phyloP scores from a whole-genome alignment of 2,888 invertebrate species.

The Alviniconcha strummeri region DNA sequence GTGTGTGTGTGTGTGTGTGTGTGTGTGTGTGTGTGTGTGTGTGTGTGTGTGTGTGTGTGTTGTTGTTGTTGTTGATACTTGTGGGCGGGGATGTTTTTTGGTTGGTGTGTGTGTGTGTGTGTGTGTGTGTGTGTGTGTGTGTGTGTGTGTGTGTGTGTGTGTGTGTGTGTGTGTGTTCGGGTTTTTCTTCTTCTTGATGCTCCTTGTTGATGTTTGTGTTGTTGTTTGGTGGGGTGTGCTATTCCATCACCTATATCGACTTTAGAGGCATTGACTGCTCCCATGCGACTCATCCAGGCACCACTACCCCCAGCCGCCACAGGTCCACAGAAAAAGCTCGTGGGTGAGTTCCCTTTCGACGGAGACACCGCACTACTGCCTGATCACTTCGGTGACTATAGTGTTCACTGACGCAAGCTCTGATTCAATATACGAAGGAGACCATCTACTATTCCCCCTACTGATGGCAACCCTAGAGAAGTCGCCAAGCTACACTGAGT shows the following conservation, averaged over 20 bases:
- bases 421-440: too few relatives aligned
- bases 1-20: not conserved
- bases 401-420: too few relatives aligned
- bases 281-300: not conserved
- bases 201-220: not conserved
- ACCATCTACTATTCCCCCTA: too few relatives aligned
- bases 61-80: not conserved
- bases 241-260: not conserved
- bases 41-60: not conserved
- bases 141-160: not conserved
- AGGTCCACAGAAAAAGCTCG: not conserved
- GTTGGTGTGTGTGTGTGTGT: not conserved
- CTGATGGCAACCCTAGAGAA: too few relatives aligned
- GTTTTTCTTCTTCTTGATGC: not conserved
- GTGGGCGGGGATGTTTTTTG: not conserved
- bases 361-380: too few relatives aligned
- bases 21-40: too few relatives aligned
- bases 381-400: too few relatives aligned
- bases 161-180: not conserved
- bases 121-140: slow-evolving; percentile 1
- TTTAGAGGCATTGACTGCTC: not conserved
- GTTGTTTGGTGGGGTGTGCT: not conserved
- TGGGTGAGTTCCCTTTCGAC: not conserved
- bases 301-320: not conserved
- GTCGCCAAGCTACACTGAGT: too few relatives aligned